A percentile compares a stretch with the other conserved stretches of the same genome.
Conservation (phyloP, 2,888 invertebrate genomes). For the Cephalotes varians region DNA sequence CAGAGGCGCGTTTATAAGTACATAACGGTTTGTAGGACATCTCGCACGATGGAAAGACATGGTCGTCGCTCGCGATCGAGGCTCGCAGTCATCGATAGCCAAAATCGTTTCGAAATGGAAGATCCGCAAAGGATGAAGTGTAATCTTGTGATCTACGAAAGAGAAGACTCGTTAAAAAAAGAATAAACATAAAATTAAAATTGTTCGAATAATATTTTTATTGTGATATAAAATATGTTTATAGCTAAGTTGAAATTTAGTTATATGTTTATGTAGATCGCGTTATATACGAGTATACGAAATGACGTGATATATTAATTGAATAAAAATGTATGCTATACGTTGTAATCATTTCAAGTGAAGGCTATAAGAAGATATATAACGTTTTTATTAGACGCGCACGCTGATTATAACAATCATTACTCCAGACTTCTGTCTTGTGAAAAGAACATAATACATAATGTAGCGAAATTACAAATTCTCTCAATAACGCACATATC, state of each 20-base stretch:
- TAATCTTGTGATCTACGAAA: background rate
- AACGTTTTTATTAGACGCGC: background rate
- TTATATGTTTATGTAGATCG: background rate
- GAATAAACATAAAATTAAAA: background rate
- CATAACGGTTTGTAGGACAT: slow-evolving; percentile 55
- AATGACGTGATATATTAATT: background rate
- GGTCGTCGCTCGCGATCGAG: slow-evolving; percentile 9
- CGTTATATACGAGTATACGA: background rate
- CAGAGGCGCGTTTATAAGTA: slow-evolving; percentile 47
- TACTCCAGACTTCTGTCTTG: background rate
- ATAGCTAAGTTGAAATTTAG: background rate
- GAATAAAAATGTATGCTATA: background rate
- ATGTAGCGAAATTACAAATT: slow-evolving; percentile 4
- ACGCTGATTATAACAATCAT: background rate
- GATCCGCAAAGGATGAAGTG: background rate
- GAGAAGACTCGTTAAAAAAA: background rate
- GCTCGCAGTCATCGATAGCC: background rate
- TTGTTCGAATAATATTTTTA: background rate
- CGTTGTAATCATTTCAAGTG: background rate
- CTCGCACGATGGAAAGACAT: slow-evolving; percentile 30
- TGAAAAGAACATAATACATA: background rate
- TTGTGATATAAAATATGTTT: background rate
- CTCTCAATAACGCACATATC: slow-evolving; percentile 1
- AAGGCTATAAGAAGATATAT: background rate
- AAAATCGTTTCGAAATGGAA: background rate